These are phyloP conservation scores for Otocyon megalotis DNA, from an alignment of 2,113 vertebrate genomes.

Conservation along the genomic window DNA sequence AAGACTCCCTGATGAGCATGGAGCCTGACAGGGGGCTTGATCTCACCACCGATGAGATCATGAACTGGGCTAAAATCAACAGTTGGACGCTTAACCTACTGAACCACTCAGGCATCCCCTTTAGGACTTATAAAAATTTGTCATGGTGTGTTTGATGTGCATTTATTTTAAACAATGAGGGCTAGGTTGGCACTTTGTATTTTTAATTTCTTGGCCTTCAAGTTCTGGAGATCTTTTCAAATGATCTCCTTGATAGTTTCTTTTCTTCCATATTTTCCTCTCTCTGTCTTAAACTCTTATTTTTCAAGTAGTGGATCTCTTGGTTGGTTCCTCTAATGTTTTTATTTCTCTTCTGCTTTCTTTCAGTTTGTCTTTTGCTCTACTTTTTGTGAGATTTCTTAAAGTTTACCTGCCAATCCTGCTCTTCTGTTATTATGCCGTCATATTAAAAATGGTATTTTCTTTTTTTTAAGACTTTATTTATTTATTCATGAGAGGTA, in stretches of 20 bases:
- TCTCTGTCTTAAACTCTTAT: background rate
- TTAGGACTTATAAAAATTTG: background rate
- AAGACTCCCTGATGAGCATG: too few relatives aligned
- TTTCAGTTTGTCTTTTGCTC: background rate
- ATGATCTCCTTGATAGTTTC: background rate
- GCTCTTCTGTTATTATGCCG: background rate
- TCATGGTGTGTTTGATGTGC: background rate
- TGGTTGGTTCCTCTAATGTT: background rate
- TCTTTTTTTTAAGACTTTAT: background rate
- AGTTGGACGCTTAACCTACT: background rate
- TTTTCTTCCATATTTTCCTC: background rate
- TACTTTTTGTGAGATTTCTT: background rate
- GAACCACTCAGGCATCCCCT: background rate
- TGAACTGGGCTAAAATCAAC: too few relatives aligned
- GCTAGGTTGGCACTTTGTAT: background rate
- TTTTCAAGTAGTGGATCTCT: background rate
- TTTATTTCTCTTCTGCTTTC: background rate
- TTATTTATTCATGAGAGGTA: too few relatives aligned
- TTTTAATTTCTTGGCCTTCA: background rate
- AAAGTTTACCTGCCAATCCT: background rate
- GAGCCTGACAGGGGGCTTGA: too few relatives aligned
- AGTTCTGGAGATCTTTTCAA: background rate
- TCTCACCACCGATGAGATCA: too few relatives aligned
- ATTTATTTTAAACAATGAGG: background rate
- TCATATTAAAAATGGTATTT: slow-evolving; percentile 16